Conservation (phyloP, 2,113 vertebrate genomes). For the Petromus typicus region DNA sequence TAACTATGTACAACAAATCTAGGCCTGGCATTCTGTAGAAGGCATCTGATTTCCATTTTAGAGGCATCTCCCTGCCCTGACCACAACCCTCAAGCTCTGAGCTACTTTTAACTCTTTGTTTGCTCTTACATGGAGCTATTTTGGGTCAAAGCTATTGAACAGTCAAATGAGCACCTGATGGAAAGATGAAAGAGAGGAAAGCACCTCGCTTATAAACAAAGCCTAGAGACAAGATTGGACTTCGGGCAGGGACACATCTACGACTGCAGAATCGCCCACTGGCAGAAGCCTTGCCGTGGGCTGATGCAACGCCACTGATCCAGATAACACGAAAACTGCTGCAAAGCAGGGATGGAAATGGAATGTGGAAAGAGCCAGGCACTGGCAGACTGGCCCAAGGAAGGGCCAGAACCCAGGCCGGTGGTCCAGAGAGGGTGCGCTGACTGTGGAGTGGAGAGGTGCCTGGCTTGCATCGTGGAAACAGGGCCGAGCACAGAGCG, state of each 20-base stretch:
- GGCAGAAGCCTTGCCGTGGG: neutral
- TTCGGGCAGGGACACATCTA: accelerated
- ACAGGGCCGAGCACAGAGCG: neutral
- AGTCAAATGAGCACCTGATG: neutral
- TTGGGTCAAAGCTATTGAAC: neutral
- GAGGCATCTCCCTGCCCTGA: constrained; percentile 52
- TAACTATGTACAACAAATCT: constrained; percentile 59
- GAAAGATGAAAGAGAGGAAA: neutral
- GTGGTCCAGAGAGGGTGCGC: neutral
- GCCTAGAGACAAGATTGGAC: neutral
- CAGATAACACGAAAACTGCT: neutral
- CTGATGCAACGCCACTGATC: neutral
- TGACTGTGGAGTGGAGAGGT: accelerated
- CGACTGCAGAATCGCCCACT: neutral
- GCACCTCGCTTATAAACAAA: neutral
- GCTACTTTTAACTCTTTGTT: constrained; percentile 64
- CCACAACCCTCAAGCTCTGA: constrained; percentile 56
- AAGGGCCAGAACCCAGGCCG: neutral
- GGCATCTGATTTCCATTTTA: constrained; percentile 32
- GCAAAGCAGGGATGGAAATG: neutral
- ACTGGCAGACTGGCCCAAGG: neutral
- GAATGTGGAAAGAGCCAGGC: neutral
- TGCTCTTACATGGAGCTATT: neutral
- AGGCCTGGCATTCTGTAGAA: neutral
- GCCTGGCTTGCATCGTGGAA: neutral